Conservation (phyloP, 2,888 invertebrate genomes). For the Silvanus unidentatus region DNA sequence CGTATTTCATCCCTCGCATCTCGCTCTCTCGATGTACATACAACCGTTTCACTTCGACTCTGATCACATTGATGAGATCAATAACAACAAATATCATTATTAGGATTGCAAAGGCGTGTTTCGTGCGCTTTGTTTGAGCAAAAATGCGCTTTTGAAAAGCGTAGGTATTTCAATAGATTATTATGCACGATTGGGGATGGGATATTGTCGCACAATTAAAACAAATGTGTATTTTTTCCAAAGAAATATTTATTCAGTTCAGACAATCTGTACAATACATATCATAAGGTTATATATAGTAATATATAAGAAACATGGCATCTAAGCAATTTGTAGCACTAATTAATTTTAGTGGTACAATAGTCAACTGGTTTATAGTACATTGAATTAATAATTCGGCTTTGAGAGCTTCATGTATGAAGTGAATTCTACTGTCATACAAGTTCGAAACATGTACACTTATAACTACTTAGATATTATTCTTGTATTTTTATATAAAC, state of each 20-base stretch:
- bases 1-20: neutral
- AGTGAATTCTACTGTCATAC: conserved; percentile 39
- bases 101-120: neutral
- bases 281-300: conserved; percentile 48
- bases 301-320: conserved; percentile 48
- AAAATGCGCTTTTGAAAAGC: too few relatives aligned
- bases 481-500: conserved; percentile 22
- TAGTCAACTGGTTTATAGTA: conserved; percentile 39
- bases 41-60: neutral
- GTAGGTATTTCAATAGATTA: too few relatives aligned
- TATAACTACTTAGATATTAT: conserved; percentile 36
- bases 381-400: conserved; percentile 42
- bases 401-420: conserved; percentile 36
- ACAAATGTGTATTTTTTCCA: conserved; percentile 33
- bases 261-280: conserved; percentile 50
- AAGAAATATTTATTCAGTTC: conserved; percentile 51
- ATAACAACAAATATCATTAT: conserved; percentile 2
- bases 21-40: neutral
- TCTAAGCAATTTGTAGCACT: conserved; percentile 45
- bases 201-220: neutral
- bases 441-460: conserved; percentile 39
- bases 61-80: conserved; percentile 3
- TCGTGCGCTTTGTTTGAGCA: too few relatives aligned
- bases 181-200: too few relatives aligned
- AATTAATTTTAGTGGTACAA: conserved; percentile 34